Percentiles rank a stretch among this genome's conserved stretches.
These are phyloP conservation scores for Tetrapedia diversipes DNA, from an alignment of 2,888 invertebrate species.

Conservation along the genomic window DNA sequence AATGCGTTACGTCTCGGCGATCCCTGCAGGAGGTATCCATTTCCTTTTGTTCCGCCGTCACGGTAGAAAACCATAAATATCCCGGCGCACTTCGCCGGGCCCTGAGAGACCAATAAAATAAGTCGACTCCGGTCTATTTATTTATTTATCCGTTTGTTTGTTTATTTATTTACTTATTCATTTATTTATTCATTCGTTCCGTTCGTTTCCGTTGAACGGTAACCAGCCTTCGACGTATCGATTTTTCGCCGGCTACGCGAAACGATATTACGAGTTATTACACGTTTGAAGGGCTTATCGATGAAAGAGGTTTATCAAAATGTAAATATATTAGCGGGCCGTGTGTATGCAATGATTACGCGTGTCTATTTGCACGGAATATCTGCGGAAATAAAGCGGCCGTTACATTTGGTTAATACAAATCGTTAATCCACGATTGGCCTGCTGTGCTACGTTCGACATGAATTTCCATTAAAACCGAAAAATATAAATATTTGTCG, in stretches of 20 bases:
- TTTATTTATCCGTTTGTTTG: not conserved
- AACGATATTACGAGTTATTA: constrained; percentile 55
- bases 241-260: constrained; percentile 22
- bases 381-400: constrained; percentile 58
- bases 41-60: constrained; percentile 23
- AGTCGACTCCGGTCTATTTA: not conserved
- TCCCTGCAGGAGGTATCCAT: constrained; percentile 1
- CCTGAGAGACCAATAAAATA: constrained; percentile 48
- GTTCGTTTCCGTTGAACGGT: constrained; percentile 1
- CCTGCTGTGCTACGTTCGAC: constrained; percentile 27
- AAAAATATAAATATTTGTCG: constrained; percentile 65
- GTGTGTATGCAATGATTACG: constrained; percentile 56
- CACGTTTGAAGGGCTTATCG: constrained; percentile 53
- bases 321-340: constrained; percentile 57
- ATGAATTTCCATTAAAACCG: constrained; percentile 63
- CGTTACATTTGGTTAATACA: constrained; percentile 65
- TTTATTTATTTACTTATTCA: not conserved
- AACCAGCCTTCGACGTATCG: constrained; percentile 23
- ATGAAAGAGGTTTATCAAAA: constrained; percentile 60
- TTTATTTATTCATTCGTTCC: no score
- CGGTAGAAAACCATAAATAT: constrained; percentile 35
- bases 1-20: constrained; percentile 38
- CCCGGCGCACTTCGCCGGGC: constrained; percentile 15
- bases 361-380: constrained; percentile 58
- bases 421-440: constrained; percentile 60